These are phyloP conservation scores for Protophormia terraenovae DNA, from an alignment of 2,888 invertebrate species.

Conservation along the genomic window DNA sequence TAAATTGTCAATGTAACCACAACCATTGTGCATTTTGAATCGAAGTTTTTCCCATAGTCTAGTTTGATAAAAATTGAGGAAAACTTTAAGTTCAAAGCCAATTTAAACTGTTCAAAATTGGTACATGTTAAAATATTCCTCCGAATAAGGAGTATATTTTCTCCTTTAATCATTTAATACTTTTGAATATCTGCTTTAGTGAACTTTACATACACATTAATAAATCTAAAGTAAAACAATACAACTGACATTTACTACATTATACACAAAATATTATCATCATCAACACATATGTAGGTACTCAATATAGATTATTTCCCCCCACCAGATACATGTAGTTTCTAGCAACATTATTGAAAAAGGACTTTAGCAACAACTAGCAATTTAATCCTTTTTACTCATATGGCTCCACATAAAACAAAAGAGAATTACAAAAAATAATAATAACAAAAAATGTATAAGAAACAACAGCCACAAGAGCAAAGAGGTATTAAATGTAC, in stretches of 20 bases:
- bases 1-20: too few relatives aligned
- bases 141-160: too few relatives aligned
- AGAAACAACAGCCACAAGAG: not conserved
- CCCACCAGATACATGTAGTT: not conserved
- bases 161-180: not conserved
- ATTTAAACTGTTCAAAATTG: too few relatives aligned
- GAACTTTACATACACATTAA: not conserved
- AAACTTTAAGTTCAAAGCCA: too few relatives aligned
- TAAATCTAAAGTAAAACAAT: conserved; percentile 7
- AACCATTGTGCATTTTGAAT: too few relatives aligned
- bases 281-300: not conserved
- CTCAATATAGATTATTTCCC: not conserved
- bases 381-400: conserved; percentile 33
- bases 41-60: too few relatives aligned
- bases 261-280: conserved; percentile 3
- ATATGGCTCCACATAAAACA: not conserved
- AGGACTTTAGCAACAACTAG: not conserved
- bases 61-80: too few relatives aligned
- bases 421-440: not conserved
- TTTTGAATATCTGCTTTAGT: not conserved
- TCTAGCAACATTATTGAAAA: not conserved
- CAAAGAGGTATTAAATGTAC: conserved; percentile 20
- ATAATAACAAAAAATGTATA: not conserved
- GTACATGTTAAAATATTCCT: too few relatives aligned
- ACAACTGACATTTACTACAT: not conserved